Evolutionary conservation across 2,113 vertebrate species (phyloP), one percentile per base, ranked within the genome.

Genomic region (Megaleporinus macrocephalus): DNA sequence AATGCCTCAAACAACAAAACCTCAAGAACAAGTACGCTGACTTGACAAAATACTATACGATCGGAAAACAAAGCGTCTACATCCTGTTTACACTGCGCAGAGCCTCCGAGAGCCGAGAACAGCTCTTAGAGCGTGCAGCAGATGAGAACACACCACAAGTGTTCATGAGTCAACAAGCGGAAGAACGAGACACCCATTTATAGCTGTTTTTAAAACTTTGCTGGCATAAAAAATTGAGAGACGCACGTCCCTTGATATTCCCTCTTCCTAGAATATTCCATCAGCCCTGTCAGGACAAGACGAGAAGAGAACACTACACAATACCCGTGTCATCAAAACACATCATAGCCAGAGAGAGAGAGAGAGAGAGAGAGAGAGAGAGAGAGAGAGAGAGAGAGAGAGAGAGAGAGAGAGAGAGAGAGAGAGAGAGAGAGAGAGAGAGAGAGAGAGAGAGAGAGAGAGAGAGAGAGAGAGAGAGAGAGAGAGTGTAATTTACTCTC

Each of bases 221-320:
- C 24, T 59, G 22, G n/a, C 57, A 24, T 61, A 24, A 61, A 57
- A 24, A 24, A 61, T 61, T 2, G 4, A 61, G 24, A 61, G 57
- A 61, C 11, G 57, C 57, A 26, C 26, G 57, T 61, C 57, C 6
- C n/a, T 13, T 13, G 57, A 61, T 26, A 61, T 24, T 61, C 24
- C 20, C 20, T n/a, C 9, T 13, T 61, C 14, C 72, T 75, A 41
- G 44, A 68, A 49, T 68, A 81, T 74, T 81, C 74, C 61, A 73
- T 29, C 72, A 44, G 72, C 30, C 47, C 71, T 81, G 79, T 81
- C 79, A 81, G 61, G 27, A 75, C 53, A 66, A 22, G 53, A 62
- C 72, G 59, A 73, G 70, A 75, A 66, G 41, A 55, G 62, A 75
- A 55, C 53, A 55, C 63, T 61, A 61, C 57, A 61, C 53, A 57